Evolutionary conservation across 2,797 vertebrate genomes (phyloP).

Genomic region (Neosalanx taihuensis): DNA sequence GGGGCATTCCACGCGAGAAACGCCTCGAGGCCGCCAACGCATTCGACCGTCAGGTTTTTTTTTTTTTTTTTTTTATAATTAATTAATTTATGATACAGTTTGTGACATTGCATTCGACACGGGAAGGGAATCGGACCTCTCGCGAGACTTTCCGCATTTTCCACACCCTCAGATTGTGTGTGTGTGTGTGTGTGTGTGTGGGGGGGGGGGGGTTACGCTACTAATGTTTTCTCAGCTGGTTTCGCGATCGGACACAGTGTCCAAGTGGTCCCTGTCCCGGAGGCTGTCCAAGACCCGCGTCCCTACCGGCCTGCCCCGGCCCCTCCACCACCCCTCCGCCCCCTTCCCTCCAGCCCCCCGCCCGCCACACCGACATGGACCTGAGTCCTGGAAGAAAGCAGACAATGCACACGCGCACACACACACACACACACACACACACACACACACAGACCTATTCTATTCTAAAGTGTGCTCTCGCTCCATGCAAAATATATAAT

Average conservation of each 20-base stretch:
- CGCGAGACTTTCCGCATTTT: constrained; percentile 71
- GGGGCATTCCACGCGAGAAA: neutral
- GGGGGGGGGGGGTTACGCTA: constrained; percentile 67
- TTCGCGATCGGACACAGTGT: constrained; percentile 69
- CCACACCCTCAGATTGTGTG: constrained; percentile 72
- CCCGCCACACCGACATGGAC: constrained; percentile 62
- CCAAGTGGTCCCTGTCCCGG: constrained; percentile 64
- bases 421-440: neutral
- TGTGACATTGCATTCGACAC: constrained; percentile 83
- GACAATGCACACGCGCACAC: neutral
- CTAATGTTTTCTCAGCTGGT: constrained; percentile 84
- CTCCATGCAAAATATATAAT: too few relatives aligned
- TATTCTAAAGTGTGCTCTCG: too few relatives aligned
- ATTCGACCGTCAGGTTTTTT: constrained; percentile 67
- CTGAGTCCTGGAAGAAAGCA: constrained; percentile 32
- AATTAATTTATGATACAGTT: constrained; percentile 60
- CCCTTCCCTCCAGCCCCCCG: constrained; percentile 26
- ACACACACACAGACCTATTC: neutral
- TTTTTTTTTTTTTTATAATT: constrained; percentile 24
- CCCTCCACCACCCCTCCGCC: constrained; percentile 2
- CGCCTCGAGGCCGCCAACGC: constrained; percentile 13
- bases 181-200: too few relatives aligned
- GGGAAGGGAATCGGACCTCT: constrained; percentile 79
- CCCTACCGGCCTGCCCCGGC: constrained; percentile 34
- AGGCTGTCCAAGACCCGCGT: constrained; percentile 49